phyloP scores from a whole-genome alignment of 2,888 invertebrate species.

The Lamellibrachia columna region DNA sequence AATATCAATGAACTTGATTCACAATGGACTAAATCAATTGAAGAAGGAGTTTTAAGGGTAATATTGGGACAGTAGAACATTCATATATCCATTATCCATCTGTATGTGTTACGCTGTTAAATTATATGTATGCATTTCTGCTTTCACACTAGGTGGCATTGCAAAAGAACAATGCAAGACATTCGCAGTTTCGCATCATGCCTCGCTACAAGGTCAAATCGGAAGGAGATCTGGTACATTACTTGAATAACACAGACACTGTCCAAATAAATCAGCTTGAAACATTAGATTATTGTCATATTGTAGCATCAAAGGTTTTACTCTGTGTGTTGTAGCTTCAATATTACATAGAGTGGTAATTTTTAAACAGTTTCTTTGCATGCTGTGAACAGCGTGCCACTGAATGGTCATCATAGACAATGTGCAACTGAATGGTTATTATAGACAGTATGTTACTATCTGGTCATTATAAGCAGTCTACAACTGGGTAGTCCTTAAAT shows the following conservation, averaged over 20 bases:
- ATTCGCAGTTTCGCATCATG: conserved; percentile 64
- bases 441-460: neutral
- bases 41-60: no score
- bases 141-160: neutral
- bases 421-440: neutral
- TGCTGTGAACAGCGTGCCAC: neutral
- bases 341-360: neutral
- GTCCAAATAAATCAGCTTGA: no score
- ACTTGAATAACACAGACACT: neutral
- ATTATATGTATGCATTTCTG: neutral
- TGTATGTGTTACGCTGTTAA: neutral
- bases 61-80: neutral
- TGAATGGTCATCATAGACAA: neutral
- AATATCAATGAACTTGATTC: neutral
- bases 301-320: neutral
- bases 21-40: neutral
- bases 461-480: neutral
- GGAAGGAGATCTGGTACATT: conserved; percentile 65
- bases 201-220: conserved; percentile 66
- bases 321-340: neutral
- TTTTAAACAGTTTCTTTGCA: neutral
- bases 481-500: neutral
- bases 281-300: neutral
- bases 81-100: neutral
- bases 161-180: conserved; percentile 55